Evolutionary conservation across 1,140 invertebrate species (phyloP).

Genomic region (Drosophila virilis): DNA sequence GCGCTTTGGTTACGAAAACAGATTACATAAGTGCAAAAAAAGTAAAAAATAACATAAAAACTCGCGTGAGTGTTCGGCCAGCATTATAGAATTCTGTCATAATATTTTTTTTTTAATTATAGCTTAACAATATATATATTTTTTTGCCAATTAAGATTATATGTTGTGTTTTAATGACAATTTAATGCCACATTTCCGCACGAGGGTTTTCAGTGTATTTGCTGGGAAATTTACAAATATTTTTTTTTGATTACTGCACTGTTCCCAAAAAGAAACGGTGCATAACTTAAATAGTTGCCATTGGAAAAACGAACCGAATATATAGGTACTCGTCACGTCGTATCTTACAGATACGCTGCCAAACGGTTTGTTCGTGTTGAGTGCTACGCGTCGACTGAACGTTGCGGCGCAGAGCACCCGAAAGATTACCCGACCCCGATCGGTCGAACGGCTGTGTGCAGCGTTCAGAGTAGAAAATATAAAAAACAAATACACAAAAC

Average conservation of each 20-base stretch:
- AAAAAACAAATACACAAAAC: slow-evolving; percentile 7
- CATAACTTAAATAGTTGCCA: slow-evolving; percentile 7
- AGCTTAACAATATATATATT: slow-evolving; percentile 5
- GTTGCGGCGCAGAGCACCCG: slow-evolving; percentile 33
- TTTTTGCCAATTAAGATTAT: slow-evolving; percentile 23
- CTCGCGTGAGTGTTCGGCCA: slow-evolving; percentile 48
- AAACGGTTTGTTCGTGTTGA: slow-evolving; percentile 78
- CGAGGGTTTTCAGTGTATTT: not conserved
- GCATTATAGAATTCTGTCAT: slow-evolving; percentile 17
- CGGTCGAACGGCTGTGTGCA: not conserved
- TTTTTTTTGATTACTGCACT: not conserved
- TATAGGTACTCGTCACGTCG: slow-evolving; percentile 66
- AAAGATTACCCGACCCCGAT: slow-evolving; percentile 46
- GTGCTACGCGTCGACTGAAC: slow-evolving; percentile 81
- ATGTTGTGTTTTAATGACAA: not conserved
- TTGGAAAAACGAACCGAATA: slow-evolving; percentile 65
- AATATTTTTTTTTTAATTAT: slow-evolving; percentile 25
- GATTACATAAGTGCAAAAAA: slow-evolving; percentile 76
- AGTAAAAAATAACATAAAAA: slow-evolving; percentile 11
- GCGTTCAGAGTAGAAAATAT: slow-evolving; percentile 51
- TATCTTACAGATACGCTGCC: slow-evolving; percentile 72
- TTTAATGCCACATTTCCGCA: slow-evolving; percentile 5
- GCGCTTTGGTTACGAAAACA: slow-evolving; percentile 75
- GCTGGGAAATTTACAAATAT: not conserved
- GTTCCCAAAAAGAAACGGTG: slow-evolving; percentile 3